Conservation (phyloP, 64 coral and sea anemone genomes). For the Astreopora myriophthalma region DNA sequence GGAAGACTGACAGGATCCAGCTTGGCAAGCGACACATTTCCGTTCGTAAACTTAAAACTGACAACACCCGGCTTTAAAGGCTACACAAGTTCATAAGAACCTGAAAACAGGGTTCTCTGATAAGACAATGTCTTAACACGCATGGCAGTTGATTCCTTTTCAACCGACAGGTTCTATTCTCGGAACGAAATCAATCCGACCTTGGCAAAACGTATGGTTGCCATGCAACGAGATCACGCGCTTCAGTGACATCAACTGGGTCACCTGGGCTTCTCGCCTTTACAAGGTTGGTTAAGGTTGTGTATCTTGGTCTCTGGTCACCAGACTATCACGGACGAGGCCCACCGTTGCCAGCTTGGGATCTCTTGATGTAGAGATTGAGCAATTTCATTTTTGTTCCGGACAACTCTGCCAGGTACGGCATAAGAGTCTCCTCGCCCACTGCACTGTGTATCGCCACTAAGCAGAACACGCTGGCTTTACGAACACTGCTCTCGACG, state of each 20-base stretch:
- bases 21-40: background rate
- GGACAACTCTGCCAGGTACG: conserved; percentile 89
- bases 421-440: conserved; percentile 77
- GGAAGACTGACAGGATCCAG: background rate
- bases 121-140: background rate
- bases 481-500: conserved; percentile 95
- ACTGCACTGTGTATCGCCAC: conserved; percentile 87
- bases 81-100: background rate
- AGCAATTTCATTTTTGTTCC: conserved; percentile 99
- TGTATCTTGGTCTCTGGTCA: background rate
- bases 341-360: conserved; percentile 83
- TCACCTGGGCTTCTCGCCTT: background rate
- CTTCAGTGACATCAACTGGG: background rate
- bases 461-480: conserved; percentile 96
- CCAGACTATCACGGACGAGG: conserved; percentile 45
- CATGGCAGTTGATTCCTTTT: background rate
- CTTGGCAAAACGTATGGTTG: background rate
- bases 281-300: background rate
- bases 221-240: background rate
- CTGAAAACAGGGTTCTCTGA: background rate
- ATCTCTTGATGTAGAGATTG: conserved; percentile 97
- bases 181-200: background rate
- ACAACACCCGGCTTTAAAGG: background rate
- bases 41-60: background rate
- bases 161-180: background rate